Evolutionary conservation across 2,888 invertebrate genomes (phyloP), one percentile per base, ranked within the genome.

Genomic region (Vannuccia rotundouncinata): DNA sequence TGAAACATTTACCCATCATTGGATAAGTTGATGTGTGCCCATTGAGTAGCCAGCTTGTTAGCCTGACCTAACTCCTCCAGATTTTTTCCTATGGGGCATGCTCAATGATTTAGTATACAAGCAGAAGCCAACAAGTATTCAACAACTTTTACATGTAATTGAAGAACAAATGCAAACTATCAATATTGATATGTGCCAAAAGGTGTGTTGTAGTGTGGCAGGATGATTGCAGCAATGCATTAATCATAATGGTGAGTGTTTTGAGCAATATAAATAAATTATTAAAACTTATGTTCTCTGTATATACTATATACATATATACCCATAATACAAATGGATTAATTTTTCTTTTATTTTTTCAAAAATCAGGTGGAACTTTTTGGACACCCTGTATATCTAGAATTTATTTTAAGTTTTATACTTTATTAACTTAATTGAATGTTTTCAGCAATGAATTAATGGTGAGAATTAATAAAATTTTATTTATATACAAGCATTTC

Each of bases 101-200:
- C 66, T 66, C 22, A 66, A 66, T 22, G 5, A 66, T 27, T 66
- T 66, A 22, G 66, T 66, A 22, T 66, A 66, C 66, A 5, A 22
- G 2, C 66, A 66, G 25, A 66, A 66, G 22, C 66, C 25, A 66
- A 66, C 22, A 66, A 66, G 25, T 66, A 66, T 66, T 66, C 66
- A 66, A 5, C 66, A 66, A 22, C 66, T 66, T 66, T 22, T 17
- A 66, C 66, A 66, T 13, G 66, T 66, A 22, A 66, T 66, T 66
- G 5, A 13, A 22, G 66, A 5, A 66, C 66, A 66, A 27, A 66
- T 66, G 22, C 66, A 66, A 66, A 66, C 66, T 66, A 66, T 66
- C 66, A 27, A 66, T 66, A 66, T 66, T 66, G 66, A 66, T 66
- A 66, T 66, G 66, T 66, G 66, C 25, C 66, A 5, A 66, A 66